These are phyloP conservation scores for Acanthococcus lagerstroemiae DNA, from an alignment of 2,888 invertebrate species.

Conservation along the genomic window DNA sequence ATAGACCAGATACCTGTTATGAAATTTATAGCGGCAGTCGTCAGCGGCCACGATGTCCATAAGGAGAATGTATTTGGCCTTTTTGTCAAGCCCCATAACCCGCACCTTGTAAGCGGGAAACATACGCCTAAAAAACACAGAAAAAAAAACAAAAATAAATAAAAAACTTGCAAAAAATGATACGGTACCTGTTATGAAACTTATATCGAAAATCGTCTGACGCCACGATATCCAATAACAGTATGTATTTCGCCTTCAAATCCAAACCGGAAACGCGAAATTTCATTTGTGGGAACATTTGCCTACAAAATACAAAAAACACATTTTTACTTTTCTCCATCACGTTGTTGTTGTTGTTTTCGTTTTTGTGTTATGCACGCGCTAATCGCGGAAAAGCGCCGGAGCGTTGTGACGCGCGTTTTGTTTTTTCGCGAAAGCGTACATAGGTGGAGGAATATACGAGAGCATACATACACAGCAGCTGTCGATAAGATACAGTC, in stretches of 20 bases:
- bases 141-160: conserved; percentile 33
- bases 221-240: conserved; percentile 96
- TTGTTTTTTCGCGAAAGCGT: not conserved
- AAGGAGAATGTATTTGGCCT: conserved; percentile 92
- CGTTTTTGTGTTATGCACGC: not conserved
- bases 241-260: conserved; percentile 97
- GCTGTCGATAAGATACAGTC: conserved; percentile 30
- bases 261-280: conserved; percentile 96
- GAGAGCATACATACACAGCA: conserved; percentile 4
- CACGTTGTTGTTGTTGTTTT: not conserved
- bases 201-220: conserved; percentile 98
- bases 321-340: not conserved
- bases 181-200: conserved; percentile 80
- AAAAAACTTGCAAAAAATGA: conserved; percentile 30
- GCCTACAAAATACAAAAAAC: conserved; percentile 54
- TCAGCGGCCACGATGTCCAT: conserved; percentile 96
- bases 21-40: conserved; percentile 91
- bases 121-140: conserved; percentile 68
- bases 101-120: conserved; percentile 96
- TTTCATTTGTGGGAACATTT: conserved; percentile 99
- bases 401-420: too few relatives aligned
- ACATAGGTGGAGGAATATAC: too few relatives aligned
- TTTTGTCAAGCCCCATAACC: conserved; percentile 91
- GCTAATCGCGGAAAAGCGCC: conserved; percentile 6
- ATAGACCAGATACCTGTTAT: conserved; percentile 62